Conservation (phyloP, 2,888 invertebrate species). For the Drosophila anomalata region DNA sequence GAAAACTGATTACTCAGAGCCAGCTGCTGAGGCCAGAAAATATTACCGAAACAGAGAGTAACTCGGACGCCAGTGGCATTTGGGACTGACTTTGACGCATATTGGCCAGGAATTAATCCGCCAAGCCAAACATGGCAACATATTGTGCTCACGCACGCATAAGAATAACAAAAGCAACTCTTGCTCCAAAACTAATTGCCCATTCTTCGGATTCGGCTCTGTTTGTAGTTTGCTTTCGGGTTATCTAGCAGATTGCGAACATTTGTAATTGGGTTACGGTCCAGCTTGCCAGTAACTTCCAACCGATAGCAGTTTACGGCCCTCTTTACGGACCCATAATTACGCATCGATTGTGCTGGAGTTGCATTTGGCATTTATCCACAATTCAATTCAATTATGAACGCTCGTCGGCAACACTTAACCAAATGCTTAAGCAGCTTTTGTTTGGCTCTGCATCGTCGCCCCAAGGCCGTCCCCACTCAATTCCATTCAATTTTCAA, state of each 20-base stretch:
- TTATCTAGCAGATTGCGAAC: slow-evolving; percentile 16
- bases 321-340: slow-evolving; percentile 51
- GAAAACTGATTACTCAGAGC: slow-evolving; percentile 63
- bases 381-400: slow-evolving; percentile 72
- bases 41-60: slow-evolving; percentile 28
- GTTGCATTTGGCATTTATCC: slow-evolving; percentile 66
- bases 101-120: slow-evolving; percentile 73
- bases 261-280: slow-evolving; percentile 22
- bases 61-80: slow-evolving; percentile 19
- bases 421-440: slow-evolving; percentile 50
- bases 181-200: slow-evolving; percentile 33
- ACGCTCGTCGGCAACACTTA: slow-evolving; percentile 58
- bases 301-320: slow-evolving; percentile 43
- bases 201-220: slow-evolving; percentile 9
- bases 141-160: slow-evolving; percentile 60
- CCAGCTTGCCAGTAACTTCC: slow-evolving; percentile 37
- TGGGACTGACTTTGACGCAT: slow-evolving; percentile 54
- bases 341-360: slow-evolving; percentile 60
- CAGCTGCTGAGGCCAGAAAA: slow-evolving; percentile 10
- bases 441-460: slow-evolving; percentile 49
- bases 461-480: slow-evolving; percentile 7
- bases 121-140: slow-evolving; percentile 58
- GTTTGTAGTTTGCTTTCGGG: not conserved
- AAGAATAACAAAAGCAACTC: slow-evolving; percentile 46
- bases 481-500: slow-evolving; percentile 68